Evolutionary conservation across 2,888 invertebrate species (phyloP), one percentile per base, ranked within the genome.

Genomic region (Conus canariensis): DNA sequence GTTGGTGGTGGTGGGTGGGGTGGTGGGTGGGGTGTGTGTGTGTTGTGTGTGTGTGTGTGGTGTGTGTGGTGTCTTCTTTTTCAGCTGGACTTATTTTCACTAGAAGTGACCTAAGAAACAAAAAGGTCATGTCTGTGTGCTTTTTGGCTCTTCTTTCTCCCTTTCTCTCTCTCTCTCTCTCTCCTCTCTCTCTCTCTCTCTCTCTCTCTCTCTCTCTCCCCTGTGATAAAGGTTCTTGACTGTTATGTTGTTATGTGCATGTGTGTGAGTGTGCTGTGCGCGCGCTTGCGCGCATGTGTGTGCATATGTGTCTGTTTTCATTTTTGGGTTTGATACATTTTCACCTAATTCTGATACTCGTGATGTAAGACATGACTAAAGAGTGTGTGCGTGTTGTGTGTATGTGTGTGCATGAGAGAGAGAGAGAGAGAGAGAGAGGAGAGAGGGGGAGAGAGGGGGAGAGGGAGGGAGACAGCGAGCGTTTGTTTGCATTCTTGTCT

Each of bases 91-190:
- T 45, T 45, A 45, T 45, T 45, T 45, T 45, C 45, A 45, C 45
- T 45, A 45, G 45, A 45, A 45, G 45, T 30, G 2, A 30, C 30
- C 30, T 30, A 30, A 30, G 30, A 1, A 30, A 2, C 45, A 45
- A 45, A 45, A 45, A 45, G 45, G 45, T 80, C 80, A 70, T 89
- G 67, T 89, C 85, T 88, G 87, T 87, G 30, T 30, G 30, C 70
- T 87, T 87, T 64, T 5, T 16, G 0, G 0, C 64, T 7, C 64
- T 7, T 85, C 85, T 64, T 7, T 64, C 6, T 64, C 64, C 6
- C 64, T 64, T 7, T 64, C 64, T 64, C 64, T 64, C 64, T 64
- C 60, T 64, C 60, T 64, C 60, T 64, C 60, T 64, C 60, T 64
- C 60, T 64, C 60, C 80, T 77, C 25, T 82, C 45, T 88, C 70